Evolutionary conservation across 23 tunicate species (phyloP).

Genomic region (Oikopleura albicans): DNA sequence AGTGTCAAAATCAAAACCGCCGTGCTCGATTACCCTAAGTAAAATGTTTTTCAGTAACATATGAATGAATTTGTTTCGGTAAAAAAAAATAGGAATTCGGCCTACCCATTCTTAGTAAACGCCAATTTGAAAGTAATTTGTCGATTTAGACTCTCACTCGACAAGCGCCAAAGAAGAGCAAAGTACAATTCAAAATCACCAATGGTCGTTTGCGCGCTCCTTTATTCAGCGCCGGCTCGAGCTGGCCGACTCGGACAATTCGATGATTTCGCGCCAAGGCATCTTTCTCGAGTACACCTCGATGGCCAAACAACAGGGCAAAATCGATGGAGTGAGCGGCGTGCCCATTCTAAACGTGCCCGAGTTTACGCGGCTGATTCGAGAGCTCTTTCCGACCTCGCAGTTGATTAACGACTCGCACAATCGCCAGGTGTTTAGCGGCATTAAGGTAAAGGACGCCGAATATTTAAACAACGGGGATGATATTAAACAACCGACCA

Average conservation of each 20-base stretch:
- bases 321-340: neutral
- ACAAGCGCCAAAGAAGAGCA: neutral
- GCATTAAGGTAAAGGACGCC: neutral
- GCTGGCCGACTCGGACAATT: neutral
- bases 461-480: neutral
- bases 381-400: neutral
- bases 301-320: neutral
- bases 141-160: neutral
- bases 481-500: neutral
- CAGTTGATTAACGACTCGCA: conserved; percentile 9
- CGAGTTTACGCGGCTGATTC: neutral
- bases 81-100: too few species aligned
- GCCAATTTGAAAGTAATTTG: too few species aligned
- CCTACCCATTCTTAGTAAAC: too few species aligned
- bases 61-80: too few species aligned
- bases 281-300: neutral
- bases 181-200: neutral
- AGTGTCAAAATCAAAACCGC: too few species aligned
- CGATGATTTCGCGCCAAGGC: neutral
- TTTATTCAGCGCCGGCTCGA: neutral
- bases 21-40: too few species aligned
- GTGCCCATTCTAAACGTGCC: neutral
- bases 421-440: neutral
- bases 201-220: neutral
- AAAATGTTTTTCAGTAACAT: too few species aligned